Percentiles rank a stretch among this genome's conserved stretches.
phyloP scores from a whole-genome alignment of 2,888 invertebrate species.

The Leptinotarsa peninsularis region DNA sequence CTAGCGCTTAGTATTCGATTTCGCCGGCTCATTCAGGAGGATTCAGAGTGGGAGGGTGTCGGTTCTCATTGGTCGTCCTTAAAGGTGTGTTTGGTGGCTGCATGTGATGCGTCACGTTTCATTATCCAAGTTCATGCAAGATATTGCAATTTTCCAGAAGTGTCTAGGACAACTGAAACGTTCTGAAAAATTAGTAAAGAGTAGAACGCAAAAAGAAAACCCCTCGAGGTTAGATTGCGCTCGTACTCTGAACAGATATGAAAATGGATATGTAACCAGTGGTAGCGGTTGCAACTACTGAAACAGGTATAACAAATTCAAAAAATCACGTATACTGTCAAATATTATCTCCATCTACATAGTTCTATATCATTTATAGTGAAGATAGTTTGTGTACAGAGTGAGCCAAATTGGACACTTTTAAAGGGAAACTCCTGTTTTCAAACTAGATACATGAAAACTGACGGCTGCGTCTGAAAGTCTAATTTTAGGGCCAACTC shows the following conservation, averaged over 20 bases:
- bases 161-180: slow-evolving; percentile 3
- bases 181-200: neutral
- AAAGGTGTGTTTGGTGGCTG: slow-evolving; percentile 28
- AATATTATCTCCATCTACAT: too few species aligned
- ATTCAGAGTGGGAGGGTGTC: slow-evolving; percentile 5
- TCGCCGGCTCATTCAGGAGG: slow-evolving; percentile 24
- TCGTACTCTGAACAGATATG: slow-evolving; percentile 4
- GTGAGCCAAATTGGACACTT: too few species aligned
- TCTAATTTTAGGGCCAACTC: too few species aligned
- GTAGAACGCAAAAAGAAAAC: neutral
- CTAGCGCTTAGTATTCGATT: slow-evolving; percentile 11
- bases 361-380: too few species aligned
- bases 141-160: slow-evolving; percentile 16
- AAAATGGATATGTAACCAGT: neutral
- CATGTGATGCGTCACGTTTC: slow-evolving; percentile 28
- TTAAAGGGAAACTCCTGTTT: too few species aligned
- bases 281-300: neutral
- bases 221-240: slow-evolving; percentile 5
- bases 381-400: too few species aligned
- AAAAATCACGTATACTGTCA: too few species aligned
- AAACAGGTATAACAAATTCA: too few species aligned
- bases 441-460: too few species aligned
- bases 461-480: too few species aligned
- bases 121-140: slow-evolving; percentile 11
- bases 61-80: slow-evolving; percentile 9